Evolutionary conservation across 2,888 invertebrate species (phyloP), one percentile per base, ranked within the genome.

Genomic region (Lasioglossum villosulum): DNA sequence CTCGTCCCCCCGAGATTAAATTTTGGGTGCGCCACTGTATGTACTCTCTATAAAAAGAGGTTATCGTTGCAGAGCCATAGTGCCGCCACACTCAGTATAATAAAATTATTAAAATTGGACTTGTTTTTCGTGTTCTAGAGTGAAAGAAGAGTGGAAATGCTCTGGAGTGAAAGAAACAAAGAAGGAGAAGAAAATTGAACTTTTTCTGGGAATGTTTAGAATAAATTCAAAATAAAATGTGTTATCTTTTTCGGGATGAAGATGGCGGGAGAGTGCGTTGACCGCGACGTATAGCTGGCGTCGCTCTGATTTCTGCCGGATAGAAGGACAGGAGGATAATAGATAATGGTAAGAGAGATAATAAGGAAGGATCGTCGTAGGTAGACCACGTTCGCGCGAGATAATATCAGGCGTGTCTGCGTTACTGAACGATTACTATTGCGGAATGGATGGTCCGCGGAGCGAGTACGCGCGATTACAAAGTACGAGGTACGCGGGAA

Each of bases 371-470:
- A 66, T 63, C 42, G 59, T 27, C 30, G 42, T 75, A 23, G 59
- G 45, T 75, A 75, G 63, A 75, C 39, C 59, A 75, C 45, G 45
- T 42, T 66, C 42, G 42, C 59, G 75, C 42, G 42, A 45, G 63
- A 75, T 75, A 75, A 63, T 3, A 75, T 75, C 63, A 63, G 42
- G 63, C 63, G 75, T 75, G 71, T 16, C 56, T n/a, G 52, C 77
- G 45, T 79, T 74, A 30, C 70, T 39, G 66, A 80, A 80, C 75
- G 68, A 48, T 56, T 80, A 52, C 75, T 37, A 19, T 71, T 56
- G 75, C 68, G 30, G 27, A 56, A 45, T 34, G 70, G 27, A 80
- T 34, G 75, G 30, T 39, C 30, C 37, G 63, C 45, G 63, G 66
- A 66, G 34, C 66, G 34, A 19, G 66, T 37, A 78, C 52, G 63